phyloP scores from a whole-genome alignment of 2,797 vertebrate genomes.

The Clarias fuscus region DNA sequence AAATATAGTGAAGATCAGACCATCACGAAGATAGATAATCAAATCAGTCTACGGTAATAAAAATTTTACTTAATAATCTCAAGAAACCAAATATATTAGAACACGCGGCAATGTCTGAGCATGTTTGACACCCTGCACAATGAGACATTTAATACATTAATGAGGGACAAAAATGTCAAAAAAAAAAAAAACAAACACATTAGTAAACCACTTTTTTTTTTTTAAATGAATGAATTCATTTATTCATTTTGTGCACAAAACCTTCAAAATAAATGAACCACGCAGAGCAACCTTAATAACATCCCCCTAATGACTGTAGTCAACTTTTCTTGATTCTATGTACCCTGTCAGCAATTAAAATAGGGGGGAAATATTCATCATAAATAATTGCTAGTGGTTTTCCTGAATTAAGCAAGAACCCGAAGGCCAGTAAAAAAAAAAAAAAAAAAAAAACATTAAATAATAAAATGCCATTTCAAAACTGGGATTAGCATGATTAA shows the following conservation, averaged over 20 bases:
- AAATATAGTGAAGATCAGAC: too few species aligned
- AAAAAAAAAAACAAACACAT: background rate
- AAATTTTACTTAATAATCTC: background rate
- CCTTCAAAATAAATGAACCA: background rate
- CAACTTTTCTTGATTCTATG: constrained; percentile 10
- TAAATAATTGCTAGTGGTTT: background rate
- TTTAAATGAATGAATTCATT: background rate
- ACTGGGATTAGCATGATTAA: background rate
- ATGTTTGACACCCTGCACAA: background rate
- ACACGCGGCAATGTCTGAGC: background rate
- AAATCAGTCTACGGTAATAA: background rate
- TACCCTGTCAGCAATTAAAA: background rate
- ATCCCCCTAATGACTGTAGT: constrained; percentile 6
- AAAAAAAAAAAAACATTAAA: background rate
- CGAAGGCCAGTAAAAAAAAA: background rate
- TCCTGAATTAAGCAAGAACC: background rate
- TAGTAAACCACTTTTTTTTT: background rate
- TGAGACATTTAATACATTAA: background rate
- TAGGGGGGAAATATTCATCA: too few species aligned
- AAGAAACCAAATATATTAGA: background rate
- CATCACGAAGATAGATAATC: background rate
- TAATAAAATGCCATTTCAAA: background rate
- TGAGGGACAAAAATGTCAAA: background rate
- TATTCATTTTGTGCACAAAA: background rate
- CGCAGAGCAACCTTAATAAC: constrained; percentile 3